Percentiles rank a stretch among this genome's conserved stretches.
These are phyloP conservation scores for Apodemus speciosus DNA, from an alignment of 2,113 vertebrate genomes.

Conservation along the genomic window DNA sequence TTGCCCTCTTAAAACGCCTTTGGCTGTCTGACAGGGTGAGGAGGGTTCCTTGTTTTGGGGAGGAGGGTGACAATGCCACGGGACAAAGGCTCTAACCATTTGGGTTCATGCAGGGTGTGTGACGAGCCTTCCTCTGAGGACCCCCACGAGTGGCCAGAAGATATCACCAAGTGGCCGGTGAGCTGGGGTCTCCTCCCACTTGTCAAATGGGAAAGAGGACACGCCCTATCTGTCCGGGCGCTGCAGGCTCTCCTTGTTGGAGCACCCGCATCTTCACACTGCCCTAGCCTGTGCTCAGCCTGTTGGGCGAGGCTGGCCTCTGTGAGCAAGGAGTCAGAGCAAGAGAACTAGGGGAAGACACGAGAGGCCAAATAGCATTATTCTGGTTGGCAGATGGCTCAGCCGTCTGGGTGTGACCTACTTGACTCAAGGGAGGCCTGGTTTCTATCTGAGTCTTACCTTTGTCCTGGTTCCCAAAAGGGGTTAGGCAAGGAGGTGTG, in stretches of 20 bases:
- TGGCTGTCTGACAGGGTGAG: neutral
- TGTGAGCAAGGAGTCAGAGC: neutral
- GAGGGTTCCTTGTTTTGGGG: neutral
- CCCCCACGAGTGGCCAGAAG: slow-evolving; percentile 97
- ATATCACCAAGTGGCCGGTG: slow-evolving; percentile 99
- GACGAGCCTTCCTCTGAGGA: slow-evolving; percentile 95
- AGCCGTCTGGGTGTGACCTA: neutral
- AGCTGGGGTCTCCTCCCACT: slow-evolving; percentile 74
- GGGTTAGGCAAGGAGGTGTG: neutral
- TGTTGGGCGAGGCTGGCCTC: too few species aligned
- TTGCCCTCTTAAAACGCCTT: neutral
- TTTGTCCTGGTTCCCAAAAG: neutral
- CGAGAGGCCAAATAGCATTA: neutral
- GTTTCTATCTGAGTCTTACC: neutral
- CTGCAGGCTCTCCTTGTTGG: neutral
- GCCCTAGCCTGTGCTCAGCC: neutral
- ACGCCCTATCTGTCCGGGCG: neutral
- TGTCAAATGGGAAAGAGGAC: neutral
- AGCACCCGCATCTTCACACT: neutral
- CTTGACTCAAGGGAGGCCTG: neutral
- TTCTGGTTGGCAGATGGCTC: neutral
- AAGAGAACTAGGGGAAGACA: neutral
- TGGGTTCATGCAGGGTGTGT: slow-evolving; percentile 89
- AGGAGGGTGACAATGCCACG: neutral
- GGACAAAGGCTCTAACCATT: neutral